Evolutionary conservation across 2,113 vertebrate species (phyloP).

Genomic region (Motacilla alba): DNA sequence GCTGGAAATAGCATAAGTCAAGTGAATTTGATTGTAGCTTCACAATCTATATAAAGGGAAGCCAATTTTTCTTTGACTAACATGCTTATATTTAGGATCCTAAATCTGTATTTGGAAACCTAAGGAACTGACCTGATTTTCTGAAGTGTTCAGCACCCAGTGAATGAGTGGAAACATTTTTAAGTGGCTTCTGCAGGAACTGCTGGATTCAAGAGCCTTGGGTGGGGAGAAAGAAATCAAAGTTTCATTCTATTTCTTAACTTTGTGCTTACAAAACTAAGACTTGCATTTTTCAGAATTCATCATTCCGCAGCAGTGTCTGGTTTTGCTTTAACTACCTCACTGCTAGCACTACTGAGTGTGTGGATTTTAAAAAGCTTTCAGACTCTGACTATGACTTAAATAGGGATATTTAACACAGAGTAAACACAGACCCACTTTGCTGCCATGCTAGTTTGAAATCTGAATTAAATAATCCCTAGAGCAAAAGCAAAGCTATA

Average conservation of each 20-base stretch:
- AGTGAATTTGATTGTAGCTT: conserved; percentile 31
- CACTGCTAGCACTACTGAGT: not conserved
- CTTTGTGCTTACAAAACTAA: not conserved
- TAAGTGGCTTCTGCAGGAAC: not conserved
- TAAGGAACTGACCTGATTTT: conserved; percentile 55
- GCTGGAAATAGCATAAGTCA: conserved; percentile 35
- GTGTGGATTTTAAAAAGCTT: not conserved
- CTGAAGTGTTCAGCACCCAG: not conserved
- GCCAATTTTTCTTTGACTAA: conserved; percentile 17
- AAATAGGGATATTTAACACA: not conserved
- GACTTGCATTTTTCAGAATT: not conserved
- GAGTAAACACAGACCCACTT: not conserved
- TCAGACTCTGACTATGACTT: not conserved
- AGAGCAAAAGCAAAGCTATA: not conserved
- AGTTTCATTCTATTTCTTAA: conserved; percentile 6
- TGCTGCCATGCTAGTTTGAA: not conserved
- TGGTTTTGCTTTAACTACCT: not conserved
- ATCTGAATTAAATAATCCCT: not conserved
- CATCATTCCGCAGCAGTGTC: not conserved
- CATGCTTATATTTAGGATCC: conserved; percentile 50
- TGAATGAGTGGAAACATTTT: conserved; percentile 31
- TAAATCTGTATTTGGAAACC: conserved; percentile 44
- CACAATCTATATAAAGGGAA: conserved; percentile 15
- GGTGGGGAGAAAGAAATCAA: not conserved
- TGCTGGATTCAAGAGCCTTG: not conserved